phyloP scores from a whole-genome alignment of 2,888 invertebrate species.

The Halictus quadricinctus region DNA sequence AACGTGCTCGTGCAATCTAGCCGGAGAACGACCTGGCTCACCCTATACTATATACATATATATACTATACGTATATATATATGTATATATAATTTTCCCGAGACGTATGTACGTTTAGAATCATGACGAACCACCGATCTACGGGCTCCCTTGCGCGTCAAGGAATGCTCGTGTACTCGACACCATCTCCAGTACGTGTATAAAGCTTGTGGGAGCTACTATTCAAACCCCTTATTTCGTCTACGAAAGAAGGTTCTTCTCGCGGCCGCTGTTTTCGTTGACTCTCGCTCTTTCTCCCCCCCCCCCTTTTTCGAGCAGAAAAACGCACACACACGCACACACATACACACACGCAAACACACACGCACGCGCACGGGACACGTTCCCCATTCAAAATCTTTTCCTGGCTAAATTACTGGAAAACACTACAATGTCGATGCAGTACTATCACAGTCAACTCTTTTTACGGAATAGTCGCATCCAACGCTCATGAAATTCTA shows the following conservation, averaged over 20 bases:
- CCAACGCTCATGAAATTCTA: conserved; percentile 61
- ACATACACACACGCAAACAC: background rate
- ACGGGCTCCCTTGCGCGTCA: conserved; percentile 8
- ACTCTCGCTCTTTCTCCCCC: background rate
- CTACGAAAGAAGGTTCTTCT: background rate
- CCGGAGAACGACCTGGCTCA: conserved; percentile 1
- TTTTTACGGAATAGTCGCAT: conserved; percentile 55
- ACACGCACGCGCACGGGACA: background rate
- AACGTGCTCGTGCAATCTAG: conserved; percentile 2
- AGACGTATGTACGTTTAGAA: conserved; percentile 66
- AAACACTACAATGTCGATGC: conserved; percentile 57
- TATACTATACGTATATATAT: background rate
- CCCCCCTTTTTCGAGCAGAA: background rate
- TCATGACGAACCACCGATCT: conserved; percentile 47
- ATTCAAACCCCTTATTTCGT: conserved; percentile 16
- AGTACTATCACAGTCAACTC: conserved; percentile 67
- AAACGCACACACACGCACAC: background rate
- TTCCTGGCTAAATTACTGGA: conserved; percentile 32
- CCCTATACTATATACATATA: background rate
- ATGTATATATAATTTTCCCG: conserved; percentile 44
- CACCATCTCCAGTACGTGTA: conserved; percentile 19
- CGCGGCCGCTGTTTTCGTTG: background rate
- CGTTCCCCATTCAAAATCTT: background rate
- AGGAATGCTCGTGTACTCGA: conserved; percentile 25
- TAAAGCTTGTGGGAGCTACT: conserved; percentile 41